Evolutionary conservation across 2,113 vertebrate genomes (phyloP).

Genomic region (Vulpes vulpes): DNA sequence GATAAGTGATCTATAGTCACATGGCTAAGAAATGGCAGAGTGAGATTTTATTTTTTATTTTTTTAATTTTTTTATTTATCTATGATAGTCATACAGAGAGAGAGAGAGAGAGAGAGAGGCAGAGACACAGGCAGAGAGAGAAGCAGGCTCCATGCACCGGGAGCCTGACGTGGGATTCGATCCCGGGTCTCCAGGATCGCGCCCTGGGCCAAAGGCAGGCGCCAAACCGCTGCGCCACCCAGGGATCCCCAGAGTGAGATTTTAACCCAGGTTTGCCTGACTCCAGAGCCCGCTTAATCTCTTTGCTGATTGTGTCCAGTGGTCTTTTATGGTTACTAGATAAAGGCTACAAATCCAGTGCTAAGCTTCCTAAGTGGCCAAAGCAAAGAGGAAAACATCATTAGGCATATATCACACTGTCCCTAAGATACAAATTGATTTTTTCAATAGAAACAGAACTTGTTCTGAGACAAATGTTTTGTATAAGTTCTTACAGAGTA

Average conservation of each 20-base stretch:
- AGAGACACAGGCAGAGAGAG: too few relatives aligned
- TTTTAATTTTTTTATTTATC: too few relatives aligned
- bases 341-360: not conserved
- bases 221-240: too few relatives aligned
- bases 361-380: not conserved
- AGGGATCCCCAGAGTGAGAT: not conserved
- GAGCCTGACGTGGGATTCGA: too few relatives aligned
- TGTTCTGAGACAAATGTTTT: not conserved
- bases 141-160: too few relatives aligned
- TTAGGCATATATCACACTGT: not conserved
- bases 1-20: not conserved
- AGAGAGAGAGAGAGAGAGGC: too few relatives aligned
- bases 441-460: not conserved
- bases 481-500: not conserved
- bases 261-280: not conserved
- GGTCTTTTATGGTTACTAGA: not conserved
- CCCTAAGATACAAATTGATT: not conserved
- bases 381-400: not conserved
- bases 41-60: conserved; percentile 6
- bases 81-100: too few relatives aligned
- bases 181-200: too few relatives aligned
- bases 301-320: not conserved
- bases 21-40: not conserved
- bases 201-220: too few relatives aligned
- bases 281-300: not conserved